phyloP scores from a whole-genome alignment of 2,797 vertebrate genomes.

The Catamblyrhynchus diadema region DNA sequence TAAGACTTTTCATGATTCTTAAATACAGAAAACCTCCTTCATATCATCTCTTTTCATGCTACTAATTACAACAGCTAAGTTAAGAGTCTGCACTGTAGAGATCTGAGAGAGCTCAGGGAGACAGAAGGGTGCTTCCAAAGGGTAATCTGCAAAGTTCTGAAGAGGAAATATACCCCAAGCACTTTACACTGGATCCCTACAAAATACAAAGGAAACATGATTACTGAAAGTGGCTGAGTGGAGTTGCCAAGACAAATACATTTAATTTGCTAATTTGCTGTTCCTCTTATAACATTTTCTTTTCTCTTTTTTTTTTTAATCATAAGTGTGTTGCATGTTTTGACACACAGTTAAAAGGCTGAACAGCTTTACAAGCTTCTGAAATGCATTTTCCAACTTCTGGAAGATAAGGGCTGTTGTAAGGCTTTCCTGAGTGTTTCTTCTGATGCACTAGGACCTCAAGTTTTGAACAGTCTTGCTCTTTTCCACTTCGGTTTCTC shows the following conservation, averaged over 20 bases:
- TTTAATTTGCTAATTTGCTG: background rate
- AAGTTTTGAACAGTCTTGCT: background rate
- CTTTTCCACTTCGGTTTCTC: background rate
- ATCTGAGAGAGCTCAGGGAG: background rate
- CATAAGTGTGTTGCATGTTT: background rate
- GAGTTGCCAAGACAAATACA: background rate
- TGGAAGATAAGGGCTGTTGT: background rate
- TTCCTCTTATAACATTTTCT: background rate
- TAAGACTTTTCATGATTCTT: background rate
- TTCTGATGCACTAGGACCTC: background rate
- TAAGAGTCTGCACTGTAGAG: background rate
- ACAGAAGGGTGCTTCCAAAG: background rate
- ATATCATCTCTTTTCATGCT: background rate
- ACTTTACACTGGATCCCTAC: background rate
- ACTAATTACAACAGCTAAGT: background rate
- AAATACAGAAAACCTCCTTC: background rate
- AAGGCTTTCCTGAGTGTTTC: background rate
- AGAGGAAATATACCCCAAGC: background rate
- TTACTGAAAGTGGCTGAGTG: background rate
- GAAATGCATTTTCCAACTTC: background rate
- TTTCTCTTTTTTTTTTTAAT: background rate
- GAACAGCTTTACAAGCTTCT: background rate
- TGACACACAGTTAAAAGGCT: background rate
- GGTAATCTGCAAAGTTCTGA: background rate
- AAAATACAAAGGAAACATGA: background rate